Percentiles rank a stretch among this genome's conserved stretches.
These are phyloP conservation scores for Bradypus variegatus DNA, from an alignment of 2,797 vertebrate genomes.

Conservation along the genomic window DNA sequence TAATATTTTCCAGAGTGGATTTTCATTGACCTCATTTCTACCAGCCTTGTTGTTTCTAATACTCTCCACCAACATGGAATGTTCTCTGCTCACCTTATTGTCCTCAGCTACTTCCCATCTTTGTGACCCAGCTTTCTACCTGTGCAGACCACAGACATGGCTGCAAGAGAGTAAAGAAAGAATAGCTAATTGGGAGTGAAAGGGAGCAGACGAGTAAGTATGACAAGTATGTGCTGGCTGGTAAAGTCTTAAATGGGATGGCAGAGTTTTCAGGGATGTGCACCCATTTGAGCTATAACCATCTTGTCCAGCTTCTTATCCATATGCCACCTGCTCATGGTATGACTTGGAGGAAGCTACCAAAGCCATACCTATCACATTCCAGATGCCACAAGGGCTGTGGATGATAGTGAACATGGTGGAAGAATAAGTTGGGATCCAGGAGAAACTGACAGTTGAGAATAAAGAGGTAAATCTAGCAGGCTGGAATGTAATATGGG, in stretches of 20 bases:
- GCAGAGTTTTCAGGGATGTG: not conserved
- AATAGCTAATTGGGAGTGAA: not conserved
- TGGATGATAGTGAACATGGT: not conserved
- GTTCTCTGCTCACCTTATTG: not conserved
- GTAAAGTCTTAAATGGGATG: not conserved
- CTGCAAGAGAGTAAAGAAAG: not conserved
- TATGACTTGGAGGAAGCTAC: not conserved
- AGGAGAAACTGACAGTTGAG: not conserved
- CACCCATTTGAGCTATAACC: not conserved
- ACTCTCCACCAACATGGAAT: too few species aligned
- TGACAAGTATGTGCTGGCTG: not conserved
- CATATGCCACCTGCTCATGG: not conserved
- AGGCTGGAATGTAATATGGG: not conserved
- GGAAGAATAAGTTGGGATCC: not conserved
- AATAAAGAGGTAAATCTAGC: not conserved
- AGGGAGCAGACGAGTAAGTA: not conserved
- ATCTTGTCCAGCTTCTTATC: not conserved
- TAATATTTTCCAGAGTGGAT: not conserved
- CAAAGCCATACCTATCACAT: not conserved
- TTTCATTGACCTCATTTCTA: conserved; percentile 8
- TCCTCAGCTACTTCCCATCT: not conserved
- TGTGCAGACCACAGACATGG: not conserved
- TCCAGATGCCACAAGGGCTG: not conserved
- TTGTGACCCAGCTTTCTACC: not conserved
- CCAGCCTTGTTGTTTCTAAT: not conserved